Conservation (phyloP, 1,140 invertebrate species). For the Drosophila nasuta region DNA sequence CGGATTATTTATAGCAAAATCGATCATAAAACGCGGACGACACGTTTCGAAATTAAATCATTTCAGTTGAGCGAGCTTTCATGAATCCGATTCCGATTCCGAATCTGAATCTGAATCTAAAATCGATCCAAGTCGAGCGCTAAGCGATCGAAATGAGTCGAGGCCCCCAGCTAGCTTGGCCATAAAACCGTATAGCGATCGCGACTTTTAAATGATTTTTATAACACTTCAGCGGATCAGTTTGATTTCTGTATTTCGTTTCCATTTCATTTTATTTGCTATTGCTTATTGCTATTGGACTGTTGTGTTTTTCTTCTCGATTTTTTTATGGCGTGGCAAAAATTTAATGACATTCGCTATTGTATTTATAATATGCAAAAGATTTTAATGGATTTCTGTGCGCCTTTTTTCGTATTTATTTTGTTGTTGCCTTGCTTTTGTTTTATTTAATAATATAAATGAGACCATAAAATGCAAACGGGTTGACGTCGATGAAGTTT, state of each 20-base stretch:
- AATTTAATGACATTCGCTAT: constrained; percentile 72
- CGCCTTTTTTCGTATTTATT: constrained; percentile 16
- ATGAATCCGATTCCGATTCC: constrained; percentile 15
- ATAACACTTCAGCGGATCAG: constrained; percentile 68
- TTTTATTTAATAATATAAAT: constrained; percentile 71
- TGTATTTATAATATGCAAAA: constrained; percentile 72
- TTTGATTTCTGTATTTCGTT: background rate
- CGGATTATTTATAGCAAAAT: constrained; percentile 69
- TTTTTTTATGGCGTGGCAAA: constrained; percentile 77
- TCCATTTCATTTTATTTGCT: constrained; percentile 7
- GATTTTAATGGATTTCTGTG: constrained; percentile 68
- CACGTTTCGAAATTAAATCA: constrained; percentile 84
- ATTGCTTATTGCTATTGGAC: constrained; percentile 3
- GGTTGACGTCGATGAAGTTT: background rate
- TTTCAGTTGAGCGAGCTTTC: constrained; percentile 70
- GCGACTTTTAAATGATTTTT: constrained; percentile 78
- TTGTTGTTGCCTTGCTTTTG: constrained; percentile 35
- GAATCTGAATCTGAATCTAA: too few species aligned
- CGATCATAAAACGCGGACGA: constrained; percentile 72
- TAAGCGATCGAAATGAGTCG: constrained; percentile 9
- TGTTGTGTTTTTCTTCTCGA: constrained; percentile 14
- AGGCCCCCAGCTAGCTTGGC: constrained; percentile 5
- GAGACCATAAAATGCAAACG: constrained; percentile 58
- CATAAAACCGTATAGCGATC: constrained; percentile 56
- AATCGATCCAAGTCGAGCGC: background rate